These are phyloP conservation scores for Hormaphis cornu DNA, from an alignment of 1,140 invertebrate genomes.

Conservation along the genomic window DNA sequence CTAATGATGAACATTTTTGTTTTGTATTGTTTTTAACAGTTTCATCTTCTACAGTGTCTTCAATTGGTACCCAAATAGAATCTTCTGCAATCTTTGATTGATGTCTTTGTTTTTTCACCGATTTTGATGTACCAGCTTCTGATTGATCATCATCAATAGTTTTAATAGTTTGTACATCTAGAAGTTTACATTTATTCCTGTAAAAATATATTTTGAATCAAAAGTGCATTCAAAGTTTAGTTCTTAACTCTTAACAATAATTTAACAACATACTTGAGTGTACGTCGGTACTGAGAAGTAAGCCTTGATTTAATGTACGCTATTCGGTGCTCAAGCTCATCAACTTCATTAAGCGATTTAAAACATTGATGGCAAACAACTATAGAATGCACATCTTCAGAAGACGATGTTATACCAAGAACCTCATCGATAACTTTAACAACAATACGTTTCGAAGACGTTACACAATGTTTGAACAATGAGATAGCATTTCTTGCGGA, in stretches of 20 bases:
- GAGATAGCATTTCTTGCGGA: conserved; percentile 47
- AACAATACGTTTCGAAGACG: conserved; percentile 44
- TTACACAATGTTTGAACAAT: conserved; percentile 45
- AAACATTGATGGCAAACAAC: conserved; percentile 57
- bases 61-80: neutral
- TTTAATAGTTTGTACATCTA: conserved; percentile 14
- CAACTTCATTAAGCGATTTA: conserved; percentile 52
- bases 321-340: conserved; percentile 49
- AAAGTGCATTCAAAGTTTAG: neutral
- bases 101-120: neutral
- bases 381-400: conserved; percentile 46
- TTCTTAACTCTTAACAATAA: neutral
- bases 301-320: conserved; percentile 45
- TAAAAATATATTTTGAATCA: neutral
- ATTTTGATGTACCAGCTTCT: neutral
- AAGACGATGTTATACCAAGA: conserved; percentile 45
- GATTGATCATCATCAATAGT: conserved; percentile 7
- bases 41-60: conserved; percentile 39
- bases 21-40: conserved; percentile 32
- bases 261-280: conserved; percentile 40
- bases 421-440: conserved; percentile 45
- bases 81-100: conserved; percentile 20
- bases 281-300: conserved; percentile 44
- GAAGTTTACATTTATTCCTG: conserved; percentile 18
- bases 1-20: conserved; percentile 36